Evolutionary conservation across 2,888 invertebrate species (phyloP), one percentile per base, ranked within the genome.

Genomic region (Zelleria hepariella): DNA sequence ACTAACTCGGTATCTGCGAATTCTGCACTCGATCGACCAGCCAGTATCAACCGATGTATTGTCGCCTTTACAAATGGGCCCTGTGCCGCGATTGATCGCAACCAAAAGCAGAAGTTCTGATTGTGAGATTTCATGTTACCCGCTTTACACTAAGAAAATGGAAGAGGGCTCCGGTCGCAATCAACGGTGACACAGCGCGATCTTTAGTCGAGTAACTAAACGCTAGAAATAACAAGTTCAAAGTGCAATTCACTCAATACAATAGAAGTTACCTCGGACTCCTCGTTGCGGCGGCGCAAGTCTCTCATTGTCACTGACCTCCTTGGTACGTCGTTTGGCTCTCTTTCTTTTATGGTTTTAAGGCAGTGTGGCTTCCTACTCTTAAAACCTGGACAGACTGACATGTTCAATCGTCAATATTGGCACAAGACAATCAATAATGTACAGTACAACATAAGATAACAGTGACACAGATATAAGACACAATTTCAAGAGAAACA

Each of bases 351-450:
- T 75, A 75, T 78, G 80, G 71, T 72, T 77, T 77, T 75, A 78
- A 81, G 83, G 85, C 86, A 80, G 86, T 87, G 86, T 86, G 86
- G 85, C 80, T 75, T 78, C 80, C 71, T 82, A 79, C 67, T 78
- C 72, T 76, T 75, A 15, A 68, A 68, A 86, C 87, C 87, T 87
- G 87, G 79, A 87, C 86, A 87, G 73, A 86, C 82, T 80, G 80
- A 78, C 82, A 84, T 78, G 74, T 72, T 42, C 72, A 75, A 65
- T 66, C 68, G 77, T 80, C 70, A 80, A 75, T 76, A 82, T 82
- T 74, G 78, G 68, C 77, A 80, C 74, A 76, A 67, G 70, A 73
- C 61, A 61, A 63, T 48, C 67, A 64, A 65, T 65, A 65, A 62
- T 66, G 32, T 42, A 42, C 26, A 26, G 7, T 26, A 26, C 32